Base-by-base conservation (phyloP, 2,888 invertebrate genomes). In the Aphodius sticticus region DNA sequence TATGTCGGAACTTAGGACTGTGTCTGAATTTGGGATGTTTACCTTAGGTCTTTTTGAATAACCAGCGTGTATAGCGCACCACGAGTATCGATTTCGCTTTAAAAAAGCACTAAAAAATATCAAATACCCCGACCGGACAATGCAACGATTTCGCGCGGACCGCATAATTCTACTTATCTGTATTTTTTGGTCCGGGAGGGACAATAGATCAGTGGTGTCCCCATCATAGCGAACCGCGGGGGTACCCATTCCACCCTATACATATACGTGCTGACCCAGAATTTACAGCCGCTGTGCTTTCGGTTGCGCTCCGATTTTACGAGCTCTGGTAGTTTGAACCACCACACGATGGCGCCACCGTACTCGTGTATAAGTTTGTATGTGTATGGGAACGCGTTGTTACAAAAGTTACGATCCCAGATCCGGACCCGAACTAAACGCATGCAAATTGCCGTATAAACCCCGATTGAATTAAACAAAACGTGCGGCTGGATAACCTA, bases 161-260 rank as follows among this genome's bases (percentile, higher is more conserved):
- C 53, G 53, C 53, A 53, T 53, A 53, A 53, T 53, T 53, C 53
- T 53, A 53, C 53, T 53, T 53, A 53, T 53, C 53, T 53, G 53
- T 53, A 53, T 5, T 53, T 53, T 53, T 53, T 53, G 53, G 53
- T 53, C 53, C 53, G 53, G 53, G 53, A 12, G 53, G 53, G 53
- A 53, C 53, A 53, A 53, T 53, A 53, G 53, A 53, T 53, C 53
- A 53, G 53, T 5, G 53, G 53, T 12, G 53, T 53, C 53, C 53
- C 53, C 53, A 53, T 53, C 53, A 53, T 53, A 53, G 12, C 53
- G 53, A 53, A 53, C 53, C 53, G 53, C 53, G 53, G 53, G 12
- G 53, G 12, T 53, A 53, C 53, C 53, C 7, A 12, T 53, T 12
- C 53, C 53, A 1, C 53, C 53, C 53, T 12, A 53, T 53, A 53